These are phyloP conservation scores for Hypotaenidia philippensis DNA, from an alignment of 2,797 vertebrate genomes.

Conservation along the genomic window DNA sequence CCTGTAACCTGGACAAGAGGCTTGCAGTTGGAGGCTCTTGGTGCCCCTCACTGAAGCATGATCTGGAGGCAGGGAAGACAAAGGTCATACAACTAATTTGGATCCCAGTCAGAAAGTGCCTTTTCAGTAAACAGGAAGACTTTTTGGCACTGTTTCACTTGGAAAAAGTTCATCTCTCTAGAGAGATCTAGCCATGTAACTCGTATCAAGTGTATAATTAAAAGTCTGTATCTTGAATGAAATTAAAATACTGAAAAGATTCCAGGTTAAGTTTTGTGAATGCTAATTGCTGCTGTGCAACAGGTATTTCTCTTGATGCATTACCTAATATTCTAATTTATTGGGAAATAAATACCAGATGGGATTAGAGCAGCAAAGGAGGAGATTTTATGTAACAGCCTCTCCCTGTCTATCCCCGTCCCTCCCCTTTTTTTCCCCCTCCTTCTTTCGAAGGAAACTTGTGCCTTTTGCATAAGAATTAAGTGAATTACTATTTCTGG, in stretches of 20 bases:
- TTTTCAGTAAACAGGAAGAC: constrained; percentile 54
- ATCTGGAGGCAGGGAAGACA: not conserved
- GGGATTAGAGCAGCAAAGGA: not conserved
- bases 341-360: constrained; percentile 20
- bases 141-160: constrained; percentile 9
- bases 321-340: constrained; percentile 33
- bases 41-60: not conserved
- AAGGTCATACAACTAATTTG: constrained; percentile 16
- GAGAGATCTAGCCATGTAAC: constrained; percentile 1
- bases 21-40: not conserved
- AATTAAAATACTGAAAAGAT: constrained; percentile 30
- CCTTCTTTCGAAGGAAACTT: not conserved
- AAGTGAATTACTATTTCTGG: not conserved
- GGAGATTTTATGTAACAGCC: not conserved
- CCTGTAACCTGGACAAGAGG: not conserved
- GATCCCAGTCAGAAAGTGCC: constrained; percentile 26
- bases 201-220: constrained; percentile 16
- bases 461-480: not conserved
- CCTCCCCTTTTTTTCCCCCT: too few species aligned
- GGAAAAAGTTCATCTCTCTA: constrained; percentile 19
- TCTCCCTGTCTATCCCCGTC: fast-evolving
- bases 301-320: constrained; percentile 29
- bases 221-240: constrained; percentile 5
- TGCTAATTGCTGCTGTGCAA: constrained; percentile 28
- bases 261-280: not conserved